phyloP scores from a whole-genome alignment of 2,113 vertebrate species.

The Heteronetta atricapilla region DNA sequence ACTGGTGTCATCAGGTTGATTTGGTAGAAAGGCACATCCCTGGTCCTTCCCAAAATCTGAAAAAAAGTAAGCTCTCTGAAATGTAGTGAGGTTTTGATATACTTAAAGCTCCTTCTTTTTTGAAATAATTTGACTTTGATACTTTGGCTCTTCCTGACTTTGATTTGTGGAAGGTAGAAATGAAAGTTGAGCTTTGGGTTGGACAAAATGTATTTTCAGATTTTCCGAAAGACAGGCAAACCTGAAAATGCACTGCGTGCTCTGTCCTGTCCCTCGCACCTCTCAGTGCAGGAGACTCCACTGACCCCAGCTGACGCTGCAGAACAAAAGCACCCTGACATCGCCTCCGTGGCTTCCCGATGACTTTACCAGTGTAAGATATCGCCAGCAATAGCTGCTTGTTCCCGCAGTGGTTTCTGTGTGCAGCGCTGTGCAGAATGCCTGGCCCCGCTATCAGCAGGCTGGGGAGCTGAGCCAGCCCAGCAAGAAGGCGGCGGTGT shows the following conservation, averaged over 20 bases:
- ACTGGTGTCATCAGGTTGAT: background rate
- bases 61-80: background rate
- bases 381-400: background rate
- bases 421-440: background rate
- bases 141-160: background rate
- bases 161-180: background rate
- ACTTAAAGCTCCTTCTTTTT: background rate
- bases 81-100: background rate
- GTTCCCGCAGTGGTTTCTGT: background rate
- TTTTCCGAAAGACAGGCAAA: background rate
- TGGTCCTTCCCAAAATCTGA: background rate
- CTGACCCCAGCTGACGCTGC: background rate
- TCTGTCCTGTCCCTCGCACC: background rate
- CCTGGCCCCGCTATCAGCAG: accelerated
- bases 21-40: background rate
- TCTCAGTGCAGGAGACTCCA: background rate
- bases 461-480: background rate
- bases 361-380: background rate
- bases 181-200: background rate
- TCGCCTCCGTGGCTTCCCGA: background rate
- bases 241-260: background rate
- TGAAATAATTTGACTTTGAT: background rate
- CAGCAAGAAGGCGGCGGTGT: background rate
- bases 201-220: background rate
- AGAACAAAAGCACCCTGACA: background rate